Evolutionary conservation across 1,140 invertebrate genomes (phyloP).

Genomic region (Gonatopus flavifemur): DNA sequence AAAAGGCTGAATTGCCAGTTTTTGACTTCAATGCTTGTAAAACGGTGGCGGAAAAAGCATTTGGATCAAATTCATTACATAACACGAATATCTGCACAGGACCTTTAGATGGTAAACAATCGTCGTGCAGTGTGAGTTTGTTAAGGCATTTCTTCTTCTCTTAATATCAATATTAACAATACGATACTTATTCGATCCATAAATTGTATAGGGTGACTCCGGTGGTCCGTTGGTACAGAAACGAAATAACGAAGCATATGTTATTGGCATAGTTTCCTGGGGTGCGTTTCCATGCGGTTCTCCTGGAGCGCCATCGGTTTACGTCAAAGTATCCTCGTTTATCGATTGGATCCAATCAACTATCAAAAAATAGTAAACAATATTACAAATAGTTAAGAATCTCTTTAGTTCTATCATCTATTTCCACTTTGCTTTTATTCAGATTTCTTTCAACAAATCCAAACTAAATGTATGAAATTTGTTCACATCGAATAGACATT

Average conservation of each 20-base stretch:
- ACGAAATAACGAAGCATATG: conserved; percentile 1
- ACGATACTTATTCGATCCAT: conserved; percentile 5
- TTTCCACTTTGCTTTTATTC: no score
- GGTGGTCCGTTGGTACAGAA: conserved; percentile 63
- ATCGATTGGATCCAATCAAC: conserved; percentile 47
- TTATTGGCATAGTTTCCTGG: conserved; percentile 72
- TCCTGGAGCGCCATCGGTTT: conserved; percentile 66
- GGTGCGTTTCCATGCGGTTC: conserved; percentile 68
- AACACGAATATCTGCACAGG: conserved; percentile 65
- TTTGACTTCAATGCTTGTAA: conserved; percentile 34
- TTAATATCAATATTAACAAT: neutral
- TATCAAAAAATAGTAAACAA: neutral
- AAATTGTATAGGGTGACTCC: conserved; percentile 68
- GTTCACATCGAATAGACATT: no score
- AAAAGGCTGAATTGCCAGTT: conserved; percentile 37
- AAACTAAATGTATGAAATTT: no score
- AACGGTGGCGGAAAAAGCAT: conserved; percentile 20
- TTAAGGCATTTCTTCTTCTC: conserved; percentile 3
- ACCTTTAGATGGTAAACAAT: conserved; percentile 59
- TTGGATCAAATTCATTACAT: conserved; percentile 34
- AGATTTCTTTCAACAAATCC: no score
- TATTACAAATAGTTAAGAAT: no score
- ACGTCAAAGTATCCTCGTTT: conserved; percentile 62
- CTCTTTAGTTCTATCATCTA: no score
- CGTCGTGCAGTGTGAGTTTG: conserved; percentile 60